Percentiles rank a stretch among this genome's conserved stretches.
Evolutionary conservation across 2,888 invertebrate species (phyloP).

Genomic region (Euplexia lucipara): DNA sequence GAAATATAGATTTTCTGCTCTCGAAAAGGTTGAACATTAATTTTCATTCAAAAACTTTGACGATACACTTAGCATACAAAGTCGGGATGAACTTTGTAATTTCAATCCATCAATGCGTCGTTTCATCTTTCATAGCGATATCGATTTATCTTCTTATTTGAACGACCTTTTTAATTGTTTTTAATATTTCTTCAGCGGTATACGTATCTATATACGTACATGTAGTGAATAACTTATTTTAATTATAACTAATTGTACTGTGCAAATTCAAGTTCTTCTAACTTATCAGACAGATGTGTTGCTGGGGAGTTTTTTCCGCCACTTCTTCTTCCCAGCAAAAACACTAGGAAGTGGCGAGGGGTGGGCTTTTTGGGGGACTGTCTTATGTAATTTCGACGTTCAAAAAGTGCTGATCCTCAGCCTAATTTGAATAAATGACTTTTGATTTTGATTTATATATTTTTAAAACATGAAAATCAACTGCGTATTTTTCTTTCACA

Average conservation of each 20-base stretch:
- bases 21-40: constrained; percentile 17
- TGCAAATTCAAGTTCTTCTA: too few species aligned
- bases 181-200: constrained; percentile 36
- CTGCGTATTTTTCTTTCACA: constrained; percentile 64
- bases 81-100: constrained; percentile 35
- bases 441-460: background rate
- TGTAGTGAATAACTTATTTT: too few species aligned
- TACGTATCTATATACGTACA: too few species aligned
- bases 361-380: too few species aligned
- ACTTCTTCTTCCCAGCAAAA: too few species aligned
- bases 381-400: too few species aligned
- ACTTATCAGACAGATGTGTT: too few species aligned
- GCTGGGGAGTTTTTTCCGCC: too few species aligned
- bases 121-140: constrained; percentile 19
- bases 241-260: too few species aligned
- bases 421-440: background rate
- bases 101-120: constrained; percentile 29
- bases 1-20: background rate
- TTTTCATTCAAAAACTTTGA: constrained; percentile 30
- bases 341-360: too few species aligned
- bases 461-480: background rate
- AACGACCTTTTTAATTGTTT: background rate
- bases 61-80: constrained; percentile 19
- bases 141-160: constrained; percentile 23
- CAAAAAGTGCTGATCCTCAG: too few species aligned